phyloP scores from a whole-genome alignment of 1,140 invertebrate species.

The Hyposmocoma kahamanoa region DNA sequence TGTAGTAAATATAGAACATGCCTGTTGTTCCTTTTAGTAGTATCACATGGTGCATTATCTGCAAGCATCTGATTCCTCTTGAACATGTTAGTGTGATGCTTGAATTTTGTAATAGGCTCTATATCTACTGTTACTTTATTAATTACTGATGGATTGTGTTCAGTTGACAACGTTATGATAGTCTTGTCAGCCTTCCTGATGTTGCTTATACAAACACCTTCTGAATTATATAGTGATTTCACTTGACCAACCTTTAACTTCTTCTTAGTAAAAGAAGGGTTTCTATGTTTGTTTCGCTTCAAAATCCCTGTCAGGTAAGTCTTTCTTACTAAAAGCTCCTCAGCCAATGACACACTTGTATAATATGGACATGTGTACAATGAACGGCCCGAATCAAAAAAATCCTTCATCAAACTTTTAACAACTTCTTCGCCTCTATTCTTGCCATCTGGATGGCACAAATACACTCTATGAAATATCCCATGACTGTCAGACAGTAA shows the following conservation, averaged over 20 bases:
- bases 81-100: not conserved
- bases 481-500: not conserved
- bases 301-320: not conserved
- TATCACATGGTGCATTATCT: not conserved
- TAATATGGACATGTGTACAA: not conserved
- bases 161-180: not conserved
- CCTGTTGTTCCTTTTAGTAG: not conserved
- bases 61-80: not conserved
- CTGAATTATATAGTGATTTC: not conserved
- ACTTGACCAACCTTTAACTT: not conserved
- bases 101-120: not conserved
- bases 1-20: not conserved
- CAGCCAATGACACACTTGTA: not conserved
- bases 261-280: not conserved
- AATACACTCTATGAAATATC: not conserved
- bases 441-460: not conserved
- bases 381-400: not conserved
- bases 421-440: not conserved
- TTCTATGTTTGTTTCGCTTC: not conserved
- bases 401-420: not conserved
- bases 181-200: not conserved
- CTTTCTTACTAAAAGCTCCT: not conserved
- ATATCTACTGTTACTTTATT: not conserved
- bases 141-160: not conserved
- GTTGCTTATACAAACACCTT: not conserved